Evolutionary conservation across 2,797 vertebrate species (phyloP), one percentile per base, ranked within the genome.

Genomic region (Parauchenoglanis punctatus): DNA sequence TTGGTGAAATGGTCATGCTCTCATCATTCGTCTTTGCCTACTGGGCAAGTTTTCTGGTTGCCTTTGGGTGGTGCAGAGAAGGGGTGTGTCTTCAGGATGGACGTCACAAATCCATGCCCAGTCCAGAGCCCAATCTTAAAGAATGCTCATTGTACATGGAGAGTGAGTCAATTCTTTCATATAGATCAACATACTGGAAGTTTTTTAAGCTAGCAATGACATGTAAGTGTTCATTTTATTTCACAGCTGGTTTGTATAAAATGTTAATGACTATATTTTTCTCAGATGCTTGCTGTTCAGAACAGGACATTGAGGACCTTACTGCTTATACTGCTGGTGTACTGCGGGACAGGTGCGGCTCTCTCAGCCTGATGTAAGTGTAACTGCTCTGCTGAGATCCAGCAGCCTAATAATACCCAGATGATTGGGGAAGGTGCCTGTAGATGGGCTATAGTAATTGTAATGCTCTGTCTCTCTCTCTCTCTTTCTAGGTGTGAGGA

Each of bases 341-440:
- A 73, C 92, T 91, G 17, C 95, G 95, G 95, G 95, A 96, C 92
- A 95, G 94, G 78, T 96, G 95, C 92, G 95, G 95, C 0, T 72
- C 91, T 5, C 93, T 96, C 75, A 96, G 94, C 86, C 84, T 93
- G 0, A 87, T 89, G 95, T 96, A 92, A 94, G 95, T 89, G 52
- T 18, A n/a, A 31, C 23, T 6, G 23, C 72, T 75, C 1, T 25
- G 72, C 44, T 75, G 35, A 46, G 20, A 23, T 44, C 40, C 12
- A 73, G 10, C 20, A 25, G 25, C 35, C 7, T 10, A 54, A 54
- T 15, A 13, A 54, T 54, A 54, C 54, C 54, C 54, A 54, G 3
- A 54, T 3, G 12, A 54, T 52, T 52, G 49, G 8, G 49, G 49
- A 12, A 8, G 49, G 49, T 1, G 49, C 49, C 49, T 8, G 20